A percentile compares a stretch with the other conserved stretches of the same genome.
These are phyloP conservation scores for Mesoclemmys tuberculata DNA, from an alignment of 2,113 vertebrate genomes.

Conservation along the genomic window DNA sequence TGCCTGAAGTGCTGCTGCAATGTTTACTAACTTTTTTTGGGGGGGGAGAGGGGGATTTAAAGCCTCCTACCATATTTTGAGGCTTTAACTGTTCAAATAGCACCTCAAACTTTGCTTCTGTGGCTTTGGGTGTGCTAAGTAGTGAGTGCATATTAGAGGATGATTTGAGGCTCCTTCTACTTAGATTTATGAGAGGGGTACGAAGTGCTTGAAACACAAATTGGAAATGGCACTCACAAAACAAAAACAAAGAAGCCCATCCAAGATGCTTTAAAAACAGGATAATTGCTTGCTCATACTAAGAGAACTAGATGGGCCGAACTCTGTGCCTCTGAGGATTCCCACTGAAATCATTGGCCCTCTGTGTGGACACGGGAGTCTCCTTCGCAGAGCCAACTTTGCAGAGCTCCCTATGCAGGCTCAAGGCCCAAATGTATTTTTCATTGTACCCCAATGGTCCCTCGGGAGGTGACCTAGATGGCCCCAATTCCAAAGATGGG, in stretches of 20 bases:
- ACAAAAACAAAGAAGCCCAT: background rate
- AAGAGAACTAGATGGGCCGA: background rate
- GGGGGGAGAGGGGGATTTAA: no score
- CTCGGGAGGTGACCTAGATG: background rate
- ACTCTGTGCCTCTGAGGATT: background rate
- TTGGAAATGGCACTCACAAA: background rate
- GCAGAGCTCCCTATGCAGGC: background rate
- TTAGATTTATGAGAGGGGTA: background rate
- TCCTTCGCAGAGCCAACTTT: background rate
- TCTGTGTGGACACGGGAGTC: background rate
- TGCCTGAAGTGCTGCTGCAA: background rate
- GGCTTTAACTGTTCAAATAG: background rate
- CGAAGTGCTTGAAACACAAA: background rate
- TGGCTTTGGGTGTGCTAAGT: background rate
- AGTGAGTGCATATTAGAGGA: background rate
- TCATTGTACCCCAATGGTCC: background rate
- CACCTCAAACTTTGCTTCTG: background rate
- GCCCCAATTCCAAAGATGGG: background rate
- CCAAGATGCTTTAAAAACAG: background rate
- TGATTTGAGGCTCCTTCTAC: background rate
- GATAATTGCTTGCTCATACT: background rate
- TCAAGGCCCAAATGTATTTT: background rate
- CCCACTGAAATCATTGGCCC: background rate
- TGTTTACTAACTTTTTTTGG: background rate
- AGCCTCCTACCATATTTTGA: background rate